phyloP scores from a whole-genome alignment of 1,140 invertebrate genomes.

The Caenorhabditis tropicalis region DNA sequence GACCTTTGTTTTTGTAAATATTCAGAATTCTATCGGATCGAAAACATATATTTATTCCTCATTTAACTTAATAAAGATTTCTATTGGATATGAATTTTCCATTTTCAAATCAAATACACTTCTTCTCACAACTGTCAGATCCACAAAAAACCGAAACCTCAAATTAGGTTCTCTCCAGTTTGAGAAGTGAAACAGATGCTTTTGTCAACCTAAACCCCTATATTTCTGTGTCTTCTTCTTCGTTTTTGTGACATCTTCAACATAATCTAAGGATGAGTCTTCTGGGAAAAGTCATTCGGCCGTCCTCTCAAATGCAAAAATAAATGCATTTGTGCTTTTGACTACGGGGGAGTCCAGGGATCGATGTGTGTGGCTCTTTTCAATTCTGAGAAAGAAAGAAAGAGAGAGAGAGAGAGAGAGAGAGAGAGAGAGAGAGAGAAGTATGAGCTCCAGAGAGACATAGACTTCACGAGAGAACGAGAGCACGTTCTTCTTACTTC shows the following conservation, averaged over 20 bases:
- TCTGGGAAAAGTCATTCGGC: slow-evolving; percentile 11
- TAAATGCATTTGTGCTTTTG: slow-evolving; percentile 35
- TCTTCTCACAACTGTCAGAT: too few species aligned
- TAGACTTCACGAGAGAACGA: too few species aligned
- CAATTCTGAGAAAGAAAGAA: not conserved
- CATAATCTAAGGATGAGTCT: slow-evolving; percentile 29
- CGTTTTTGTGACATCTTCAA: not conserved
- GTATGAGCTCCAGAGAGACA: not conserved
- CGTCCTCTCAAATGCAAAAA: slow-evolving; percentile 35
- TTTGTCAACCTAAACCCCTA: not conserved
- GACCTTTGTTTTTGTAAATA: slow-evolving; percentile 12
- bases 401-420: not conserved
- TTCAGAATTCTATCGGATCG: not conserved
- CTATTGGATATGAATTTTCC: not conserved
- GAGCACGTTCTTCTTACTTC: not conserved
- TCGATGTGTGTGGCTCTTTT: slow-evolving; percentile 9
- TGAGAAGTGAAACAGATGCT: not conserved
- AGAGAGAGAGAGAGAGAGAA: not conserved
- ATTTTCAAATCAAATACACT: too few species aligned
- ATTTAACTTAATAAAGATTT: slow-evolving; percentile 32
- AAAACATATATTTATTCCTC: not conserved
- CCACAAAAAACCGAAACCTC: not conserved
- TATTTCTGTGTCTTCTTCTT: not conserved
- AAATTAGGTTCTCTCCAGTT: not conserved
- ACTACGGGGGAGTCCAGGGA: not conserved